A percentile compares a stretch with the other conserved stretches of the same genome.
Conservation (phyloP, 2,113 vertebrate genomes). For the Hydropotes inermis region DNA sequence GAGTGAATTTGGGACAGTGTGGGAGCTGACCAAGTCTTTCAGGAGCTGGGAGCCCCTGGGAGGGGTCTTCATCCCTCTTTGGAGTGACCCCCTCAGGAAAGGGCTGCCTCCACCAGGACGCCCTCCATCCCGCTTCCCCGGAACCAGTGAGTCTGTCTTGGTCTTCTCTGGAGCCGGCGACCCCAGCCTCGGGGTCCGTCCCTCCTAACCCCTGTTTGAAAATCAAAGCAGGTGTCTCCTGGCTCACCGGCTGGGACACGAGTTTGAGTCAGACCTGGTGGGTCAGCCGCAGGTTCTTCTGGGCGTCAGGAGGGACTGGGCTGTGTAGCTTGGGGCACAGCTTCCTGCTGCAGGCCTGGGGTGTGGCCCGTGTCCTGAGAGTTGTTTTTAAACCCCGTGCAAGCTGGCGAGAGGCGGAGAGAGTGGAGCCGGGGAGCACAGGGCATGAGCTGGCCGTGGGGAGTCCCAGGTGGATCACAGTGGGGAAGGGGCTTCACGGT, state of each 20-base stretch:
- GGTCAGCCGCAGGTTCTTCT: neutral
- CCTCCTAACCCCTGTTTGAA: neutral
- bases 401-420: accelerated
- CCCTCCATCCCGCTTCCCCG: accelerated
- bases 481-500: accelerated
- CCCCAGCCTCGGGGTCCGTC: neutral
- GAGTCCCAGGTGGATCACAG: neutral
- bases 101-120: accelerated
- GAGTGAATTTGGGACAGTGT: neutral
- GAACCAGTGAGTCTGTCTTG: accelerated
- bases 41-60: neutral
- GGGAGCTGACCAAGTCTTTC: neutral
- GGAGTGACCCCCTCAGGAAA: accelerated
- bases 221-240: accelerated
- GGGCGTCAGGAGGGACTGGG: accelerated
- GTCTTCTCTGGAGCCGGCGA: accelerated
- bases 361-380: neutral
- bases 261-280: accelerated
- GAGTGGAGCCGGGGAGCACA: accelerated
- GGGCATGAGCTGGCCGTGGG: accelerated
- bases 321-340: too few relatives aligned
- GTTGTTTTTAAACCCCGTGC: accelerated
- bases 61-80: neutral
- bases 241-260: accelerated
- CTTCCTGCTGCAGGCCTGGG: neutral